A percentile compares a stretch with the other conserved stretches of the same genome.
phyloP scores from a whole-genome alignment of 2,113 vertebrate species.

The Machaerirhynchus nigripectus region DNA sequence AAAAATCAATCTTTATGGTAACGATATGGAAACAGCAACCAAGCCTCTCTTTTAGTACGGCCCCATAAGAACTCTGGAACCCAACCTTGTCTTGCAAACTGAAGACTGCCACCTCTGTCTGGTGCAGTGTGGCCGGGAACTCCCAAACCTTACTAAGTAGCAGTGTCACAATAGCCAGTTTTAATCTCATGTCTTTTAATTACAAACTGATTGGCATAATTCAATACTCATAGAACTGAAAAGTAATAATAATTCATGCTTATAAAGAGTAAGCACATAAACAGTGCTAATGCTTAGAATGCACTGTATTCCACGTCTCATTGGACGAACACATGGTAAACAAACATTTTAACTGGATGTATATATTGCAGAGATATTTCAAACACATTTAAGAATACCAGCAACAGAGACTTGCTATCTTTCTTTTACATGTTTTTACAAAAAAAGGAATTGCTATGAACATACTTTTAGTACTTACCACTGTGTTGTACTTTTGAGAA shows the following conservation, averaged over 20 bases:
- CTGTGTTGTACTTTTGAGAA: background rate
- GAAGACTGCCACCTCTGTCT: background rate
- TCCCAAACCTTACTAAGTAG: background rate
- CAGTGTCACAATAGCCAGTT: background rate
- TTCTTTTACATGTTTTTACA: background rate
- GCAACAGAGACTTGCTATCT: background rate
- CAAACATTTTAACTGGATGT: background rate
- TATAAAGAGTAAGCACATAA: background rate
- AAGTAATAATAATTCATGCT: background rate
- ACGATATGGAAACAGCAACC: background rate
- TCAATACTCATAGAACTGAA: background rate
- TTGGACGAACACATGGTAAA: background rate
- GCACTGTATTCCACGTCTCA: background rate
- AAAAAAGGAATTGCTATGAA: background rate
- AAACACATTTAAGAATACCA: background rate
- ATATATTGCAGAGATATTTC: background rate
- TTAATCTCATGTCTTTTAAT: background rate
- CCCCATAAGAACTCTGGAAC: background rate
- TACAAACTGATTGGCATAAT: background rate
- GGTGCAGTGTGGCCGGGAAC: background rate
- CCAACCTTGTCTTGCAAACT: background rate
- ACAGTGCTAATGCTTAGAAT: background rate
- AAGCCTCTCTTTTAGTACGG: background rate
- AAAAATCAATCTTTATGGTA: background rate
- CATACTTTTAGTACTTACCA: conserved; percentile 20